Evolutionary conservation across 23 tunicate species (phyloP), one percentile per base, ranked within the genome.

Genomic region (Pegea sp.): DNA sequence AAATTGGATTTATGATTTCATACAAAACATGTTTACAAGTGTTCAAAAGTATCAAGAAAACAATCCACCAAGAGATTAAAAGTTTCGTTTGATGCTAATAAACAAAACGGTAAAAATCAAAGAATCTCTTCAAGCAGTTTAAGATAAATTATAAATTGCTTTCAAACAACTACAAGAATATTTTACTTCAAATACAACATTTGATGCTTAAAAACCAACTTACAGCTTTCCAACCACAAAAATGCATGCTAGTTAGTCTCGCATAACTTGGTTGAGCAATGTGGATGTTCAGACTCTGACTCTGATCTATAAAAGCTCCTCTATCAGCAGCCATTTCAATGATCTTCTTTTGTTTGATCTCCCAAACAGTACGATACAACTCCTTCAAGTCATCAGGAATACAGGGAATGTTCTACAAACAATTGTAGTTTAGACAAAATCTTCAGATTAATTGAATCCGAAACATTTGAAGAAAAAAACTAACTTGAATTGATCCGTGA

Each of bases 311-410:
- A 48, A 33, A 91, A 11, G 99, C 77, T 11, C 70, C 77, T 19
- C 99, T 57, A 34, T 91, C 99, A 7, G 99, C 99, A 6, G 99
- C 99, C 99, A 91, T 91, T 28, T 91, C 65, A 38, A 91, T 59
- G 23, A 91, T 50, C 22, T 91, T 91, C 60, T 78, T 91, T 64
- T 91, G 99, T 54, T 76, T 64, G 23, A 91, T 91, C 61, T 91
- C 99, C 99, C 99, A 91, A 5, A 91, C 99, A 0, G 99, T 91
- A 13, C 86, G 72, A 56, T 91, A 91, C 43, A 73, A 42, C 44
- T 33, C 30, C 53, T 90, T 90, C 30, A 87, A 33, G 51, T 75
- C 88, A 27, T 70, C 87, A 4, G 87, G 74, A 18, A 75, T 76
- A 33, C 67, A 63, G 11, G 88, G 69, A 48, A 87, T 87, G 54